Evolutionary conservation across 1,140 invertebrate species (phyloP), one percentile per base, ranked within the genome.

Genomic region (Grapholita molesta): DNA sequence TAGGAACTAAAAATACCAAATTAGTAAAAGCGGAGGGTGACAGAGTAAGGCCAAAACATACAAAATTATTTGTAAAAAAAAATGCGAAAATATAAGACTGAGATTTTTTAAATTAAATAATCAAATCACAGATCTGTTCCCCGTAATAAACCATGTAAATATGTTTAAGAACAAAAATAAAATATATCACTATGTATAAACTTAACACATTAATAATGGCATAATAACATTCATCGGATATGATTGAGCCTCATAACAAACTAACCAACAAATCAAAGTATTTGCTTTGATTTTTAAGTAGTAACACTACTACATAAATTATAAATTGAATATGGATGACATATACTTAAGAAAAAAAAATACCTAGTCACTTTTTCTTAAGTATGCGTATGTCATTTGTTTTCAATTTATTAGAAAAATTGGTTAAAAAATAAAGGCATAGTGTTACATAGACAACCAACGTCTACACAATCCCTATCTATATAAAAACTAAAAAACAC

Each of bases 21-120:
- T 15, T 15, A 42, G 38, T 42, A 15, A 1, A 15, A 42, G 38
- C n/a, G 18, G 18, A 48, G 53, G 24, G 53, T 61, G 55, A 28
- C 7, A 15, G 23, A 12, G 8, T 30, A 11, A 28, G 11, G n/a
- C n/a, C 55, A 7, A 28, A 30, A 30, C 15, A 61, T 28, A 61
- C 55, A 61, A 15, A 61, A 28, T 25, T 12, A 12, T 61, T 61
- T 28, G 55, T 61, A 61, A 12, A 61, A 61, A 61, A 61, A 28
- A 18, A 28, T 15, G 1, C 55, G n/a, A 30, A 18, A 61, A 61
- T 61, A 57, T 57, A 61, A 32, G 18, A n/a, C 6, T 32, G 24
- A 61, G 24, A 24, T 30, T 12, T 25, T 57, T 24, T 15, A n/a
- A 61, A 32, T 32, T 6, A 61, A 61, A 28, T 28, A 15, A 18